phyloP scores from a whole-genome alignment of 2,113 vertebrate genomes.

The Boulengeromyrus knoepffleri region DNA sequence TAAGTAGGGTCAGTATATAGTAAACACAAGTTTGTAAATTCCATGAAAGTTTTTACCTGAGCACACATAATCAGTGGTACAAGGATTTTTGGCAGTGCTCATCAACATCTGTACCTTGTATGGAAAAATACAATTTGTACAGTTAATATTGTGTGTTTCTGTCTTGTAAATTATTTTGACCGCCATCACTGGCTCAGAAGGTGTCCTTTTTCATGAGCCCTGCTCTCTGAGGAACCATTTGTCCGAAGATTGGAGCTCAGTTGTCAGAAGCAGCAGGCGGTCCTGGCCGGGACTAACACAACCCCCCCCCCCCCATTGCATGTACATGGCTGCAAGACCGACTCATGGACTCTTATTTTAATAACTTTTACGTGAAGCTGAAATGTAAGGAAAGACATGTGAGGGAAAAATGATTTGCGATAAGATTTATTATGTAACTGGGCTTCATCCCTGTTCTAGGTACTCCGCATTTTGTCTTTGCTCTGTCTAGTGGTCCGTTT shows the following conservation, averaged over 20 bases:
- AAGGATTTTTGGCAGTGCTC: not conserved
- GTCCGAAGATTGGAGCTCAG: not conserved
- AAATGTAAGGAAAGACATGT: not conserved
- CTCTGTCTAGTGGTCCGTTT: not conserved
- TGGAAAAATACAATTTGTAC: conserved; percentile 5
- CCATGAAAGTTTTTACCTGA: not conserved
- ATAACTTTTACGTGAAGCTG: not conserved
- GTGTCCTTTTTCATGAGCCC: not conserved
- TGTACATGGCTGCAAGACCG: not conserved
- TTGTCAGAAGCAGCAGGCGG: not conserved
- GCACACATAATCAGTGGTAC: not conserved
- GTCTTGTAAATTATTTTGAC: not conserved
- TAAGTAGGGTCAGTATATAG: not conserved
- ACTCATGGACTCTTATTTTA: not conserved
- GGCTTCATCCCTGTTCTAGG: not conserved
- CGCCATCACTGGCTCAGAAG: not conserved
- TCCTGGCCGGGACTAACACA: not conserved
- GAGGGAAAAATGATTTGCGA: not conserved
- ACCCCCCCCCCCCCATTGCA: not conserved
- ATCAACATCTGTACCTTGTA: not conserved
- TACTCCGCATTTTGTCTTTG: not conserved
- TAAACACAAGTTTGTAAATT: not conserved
- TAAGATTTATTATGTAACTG: not conserved
- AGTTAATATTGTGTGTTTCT: not conserved
- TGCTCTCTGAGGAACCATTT: not conserved